Evolutionary conservation across 2,113 vertebrate species (phyloP), one percentile per base, ranked within the genome.

Genomic region (Lampris megalopsis): DNA sequence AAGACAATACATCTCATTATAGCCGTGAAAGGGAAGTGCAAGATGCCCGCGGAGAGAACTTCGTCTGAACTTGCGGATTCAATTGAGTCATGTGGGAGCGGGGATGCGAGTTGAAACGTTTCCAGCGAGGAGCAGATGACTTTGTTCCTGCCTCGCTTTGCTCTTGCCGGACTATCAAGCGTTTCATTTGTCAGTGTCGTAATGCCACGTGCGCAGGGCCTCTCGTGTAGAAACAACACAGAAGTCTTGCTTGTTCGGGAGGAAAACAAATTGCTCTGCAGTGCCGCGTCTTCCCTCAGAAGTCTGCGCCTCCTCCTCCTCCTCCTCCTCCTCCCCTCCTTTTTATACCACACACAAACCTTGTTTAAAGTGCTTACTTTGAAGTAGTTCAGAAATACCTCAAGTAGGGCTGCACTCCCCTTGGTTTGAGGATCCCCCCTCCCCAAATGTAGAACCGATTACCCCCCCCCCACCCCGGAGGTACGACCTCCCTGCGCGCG

Each of bases 161-260:
- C 47, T 52, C 53, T 67, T 63, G 66, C 59, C 59, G 40, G 52
- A 71, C 63, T 67, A 59, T 83, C 69, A 71, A 68, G 63, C 73
- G 77, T 79, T 74, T 82, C 64, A 71, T 88, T 84, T 84, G 79
- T 73, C 74, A 80, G 72, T 64, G 36, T 70, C 8, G 24, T 63
- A 56, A 74, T n/a, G 69, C 45, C 62, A 70, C 35, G 1, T 76
- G 65, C 43, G 72, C n/a, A 72, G 62, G 38, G 3, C 61, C 48
- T 71, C 48, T 48, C 65, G 80, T 53, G 74, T 80, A 73, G 67
- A 77, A 70, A 73, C 69, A 70, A 59, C 77, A 60, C 66, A 69
- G 67, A 76, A 48, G 63, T 76, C 75, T 24, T 61, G 81, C 77
- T 73, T 85, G 71, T 76, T 88, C 78, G 73, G 66, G 66, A 83